Percentiles rank a stretch among this genome's conserved stretches.
Evolutionary conservation across 2,888 invertebrate species (phyloP).

Genomic region (Xanthia icteritia): DNA sequence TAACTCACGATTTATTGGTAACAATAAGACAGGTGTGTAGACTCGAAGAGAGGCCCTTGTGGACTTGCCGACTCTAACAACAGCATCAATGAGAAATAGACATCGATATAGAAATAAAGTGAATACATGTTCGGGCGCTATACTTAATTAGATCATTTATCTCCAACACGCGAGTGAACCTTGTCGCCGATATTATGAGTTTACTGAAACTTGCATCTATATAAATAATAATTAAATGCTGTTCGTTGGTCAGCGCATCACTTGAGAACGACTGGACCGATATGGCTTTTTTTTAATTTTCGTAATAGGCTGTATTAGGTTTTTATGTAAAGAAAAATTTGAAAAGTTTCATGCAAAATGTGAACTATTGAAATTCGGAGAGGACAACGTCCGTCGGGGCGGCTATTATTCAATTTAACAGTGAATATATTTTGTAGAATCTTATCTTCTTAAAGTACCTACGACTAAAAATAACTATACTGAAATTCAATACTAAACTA

Average conservation of each 20-base stretch:
- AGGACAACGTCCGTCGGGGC: no score
- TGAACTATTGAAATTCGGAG: no score
- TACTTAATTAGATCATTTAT: slow-evolving; percentile 82
- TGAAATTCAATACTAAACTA: slow-evolving; percentile 1
- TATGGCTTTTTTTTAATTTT: no score
- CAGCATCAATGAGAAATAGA: slow-evolving; percentile 80
- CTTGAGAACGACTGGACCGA: no score
- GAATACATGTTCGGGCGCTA: slow-evolving; percentile 77
- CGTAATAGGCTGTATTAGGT: no score
- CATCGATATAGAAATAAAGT: slow-evolving; percentile 80
- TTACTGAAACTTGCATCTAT: slow-evolving; percentile 12
- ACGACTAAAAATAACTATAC: not conserved
- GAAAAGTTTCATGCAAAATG: no score
- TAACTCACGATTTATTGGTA: slow-evolving; percentile 77
- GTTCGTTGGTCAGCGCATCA: no score
- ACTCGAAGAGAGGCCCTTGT: slow-evolving; percentile 65
- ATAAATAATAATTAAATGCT: no score
- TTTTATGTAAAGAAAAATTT: no score
- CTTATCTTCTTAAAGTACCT: not conserved
- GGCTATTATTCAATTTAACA: no score
- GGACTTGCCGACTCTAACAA: slow-evolving; percentile 70
- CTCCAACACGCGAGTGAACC: slow-evolving; percentile 65
- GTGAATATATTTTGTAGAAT: not conserved
- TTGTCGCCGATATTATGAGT: slow-evolving; percentile 23
- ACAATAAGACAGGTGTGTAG: slow-evolving; percentile 77